A percentile compares a stretch with the other conserved stretches of the same genome.
phyloP scores from a whole-genome alignment of 2,888 invertebrate genomes.

The Leucophora obtusa region DNA sequence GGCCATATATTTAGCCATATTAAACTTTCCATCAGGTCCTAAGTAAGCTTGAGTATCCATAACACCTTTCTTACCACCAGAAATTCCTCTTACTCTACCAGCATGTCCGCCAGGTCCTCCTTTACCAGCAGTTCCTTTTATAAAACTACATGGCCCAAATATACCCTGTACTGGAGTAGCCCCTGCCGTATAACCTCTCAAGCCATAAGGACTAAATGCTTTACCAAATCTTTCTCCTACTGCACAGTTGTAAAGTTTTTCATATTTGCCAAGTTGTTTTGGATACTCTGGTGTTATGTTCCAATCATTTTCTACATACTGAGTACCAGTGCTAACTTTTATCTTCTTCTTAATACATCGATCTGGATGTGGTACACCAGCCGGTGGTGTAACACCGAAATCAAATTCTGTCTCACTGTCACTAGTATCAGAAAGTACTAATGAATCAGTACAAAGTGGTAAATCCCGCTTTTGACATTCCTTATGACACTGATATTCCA shows the following conservation, averaged over 20 bases:
- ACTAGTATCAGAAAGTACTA: slow-evolving; percentile 74
- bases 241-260: slow-evolving; percentile 71
- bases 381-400: slow-evolving; percentile 86
- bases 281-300: slow-evolving; percentile 68
- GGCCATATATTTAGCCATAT: slow-evolving; percentile 68
- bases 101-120: slow-evolving; percentile 19
- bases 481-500: slow-evolving; percentile 79
- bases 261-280: slow-evolving; percentile 69
- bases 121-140: slow-evolving; percentile 30
- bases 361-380: slow-evolving; percentile 83
- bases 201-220: slow-evolving; percentile 57
- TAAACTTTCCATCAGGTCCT: slow-evolving; percentile 50
- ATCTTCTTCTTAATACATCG: slow-evolving; percentile 79
- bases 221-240: slow-evolving; percentile 69
- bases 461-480: slow-evolving; percentile 73
- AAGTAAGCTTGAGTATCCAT: slow-evolving; percentile 6
- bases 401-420: slow-evolving; percentile 83
- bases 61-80: slow-evolving; percentile 26
- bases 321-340: slow-evolving; percentile 81
- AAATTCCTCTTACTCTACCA: slow-evolving; percentile 10
- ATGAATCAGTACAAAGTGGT: slow-evolving; percentile 66
- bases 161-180: slow-evolving; percentile 34
- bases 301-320: slow-evolving; percentile 82
- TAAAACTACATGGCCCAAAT: slow-evolving; percentile 46
- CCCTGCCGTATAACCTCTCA: slow-evolving; percentile 49